These are phyloP conservation scores for Melipona quadrifasciata DNA, from an alignment of 1,140 invertebrate species.

Conservation along the genomic window DNA sequence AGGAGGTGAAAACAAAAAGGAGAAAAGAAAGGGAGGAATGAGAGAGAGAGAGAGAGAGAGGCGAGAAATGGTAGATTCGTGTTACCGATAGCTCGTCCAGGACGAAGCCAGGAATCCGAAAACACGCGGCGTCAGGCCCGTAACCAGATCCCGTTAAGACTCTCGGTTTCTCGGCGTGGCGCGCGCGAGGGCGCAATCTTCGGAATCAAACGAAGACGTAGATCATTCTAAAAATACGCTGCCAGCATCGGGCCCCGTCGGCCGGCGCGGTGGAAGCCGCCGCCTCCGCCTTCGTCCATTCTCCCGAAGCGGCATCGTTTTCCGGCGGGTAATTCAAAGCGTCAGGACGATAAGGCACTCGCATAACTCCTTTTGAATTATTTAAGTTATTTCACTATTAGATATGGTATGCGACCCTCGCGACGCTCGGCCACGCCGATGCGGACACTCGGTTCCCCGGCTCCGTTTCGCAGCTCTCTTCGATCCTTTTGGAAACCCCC, in stretches of 20 bases:
- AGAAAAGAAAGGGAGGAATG: no score
- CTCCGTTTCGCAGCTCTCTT: slow-evolving; percentile 24
- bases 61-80: slow-evolving; percentile 53
- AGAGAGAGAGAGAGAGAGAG: not conserved
- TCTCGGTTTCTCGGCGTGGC: slow-evolving; percentile 38
- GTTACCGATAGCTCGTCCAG: slow-evolving; percentile 52
- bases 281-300: slow-evolving; percentile 46
- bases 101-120: slow-evolving; percentile 58
- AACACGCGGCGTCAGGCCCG: slow-evolving; percentile 53
- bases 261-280: not conserved
- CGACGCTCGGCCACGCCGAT: slow-evolving; percentile 26
- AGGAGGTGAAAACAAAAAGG: slow-evolving; percentile 17
- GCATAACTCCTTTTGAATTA: slow-evolving; percentile 79
- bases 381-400: slow-evolving; percentile 80
- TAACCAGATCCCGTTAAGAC: slow-evolving; percentile 71
- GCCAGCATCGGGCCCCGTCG: slow-evolving; percentile 44
- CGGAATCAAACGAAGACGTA: slow-evolving; percentile 75
- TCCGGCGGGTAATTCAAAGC: slow-evolving; percentile 73
- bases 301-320: slow-evolving; percentile 37
- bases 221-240: slow-evolving; percentile 75
- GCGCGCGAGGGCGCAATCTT: slow-evolving; percentile 66
- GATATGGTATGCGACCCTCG: slow-evolving; percentile 75
- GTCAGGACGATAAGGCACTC: slow-evolving; percentile 77
- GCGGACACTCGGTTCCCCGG: slow-evolving; percentile 40
- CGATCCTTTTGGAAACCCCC: slow-evolving; percentile 33